Evolutionary conservation across 2,888 invertebrate genomes (phyloP), one percentile per base, ranked within the genome.

Genomic region (Myopa tessellatipennis): DNA sequence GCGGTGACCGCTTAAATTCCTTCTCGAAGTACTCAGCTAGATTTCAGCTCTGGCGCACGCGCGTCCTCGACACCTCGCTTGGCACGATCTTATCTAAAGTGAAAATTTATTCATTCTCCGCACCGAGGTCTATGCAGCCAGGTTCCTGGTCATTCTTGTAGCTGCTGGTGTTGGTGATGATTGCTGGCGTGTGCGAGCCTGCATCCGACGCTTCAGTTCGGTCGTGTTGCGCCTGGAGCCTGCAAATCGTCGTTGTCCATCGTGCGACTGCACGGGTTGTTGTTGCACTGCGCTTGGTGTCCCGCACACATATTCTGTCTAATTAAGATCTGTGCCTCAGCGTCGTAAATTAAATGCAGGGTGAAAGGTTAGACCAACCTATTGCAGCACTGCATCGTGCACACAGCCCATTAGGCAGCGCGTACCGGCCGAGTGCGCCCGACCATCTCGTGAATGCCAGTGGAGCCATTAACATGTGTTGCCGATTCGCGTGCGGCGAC

Each of bases 71-170:
- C 71, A 79, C 80, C 78, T 60, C 76, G 75, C 81, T 79, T 79
- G 77, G 78, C 80, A 81, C 82, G 83, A 85, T 84, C 80, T 83
- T 84, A 84, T 84, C 84, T 81, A 77, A 81, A 83, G 84, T 83
- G 84, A 83, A 83, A 83, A 84, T 84, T 84, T 84, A 84, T 84
- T 83, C 82, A 82, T 82, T 81, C 81, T 79, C 79, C 58, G 45
- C 61, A 45, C 63, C 60, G 45, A 45, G 3, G 45, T 45, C 45
- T 45, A 45, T 45, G 45, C 50, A 10, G n/a, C 60, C 60, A 40
- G n/a, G 34, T 10, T n/a, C 45, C 18, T 69, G 14, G 10, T 14
- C 52, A 3, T 12, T 18, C 10, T 45, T 34, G 45, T 45, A n/a
- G n/a, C 45, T 50, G 68, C n/a, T 68, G 69, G 38, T 69, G 50